Evolutionary conservation across 2,888 invertebrate species (phyloP).

Genomic region (Salticus scenicus): DNA sequence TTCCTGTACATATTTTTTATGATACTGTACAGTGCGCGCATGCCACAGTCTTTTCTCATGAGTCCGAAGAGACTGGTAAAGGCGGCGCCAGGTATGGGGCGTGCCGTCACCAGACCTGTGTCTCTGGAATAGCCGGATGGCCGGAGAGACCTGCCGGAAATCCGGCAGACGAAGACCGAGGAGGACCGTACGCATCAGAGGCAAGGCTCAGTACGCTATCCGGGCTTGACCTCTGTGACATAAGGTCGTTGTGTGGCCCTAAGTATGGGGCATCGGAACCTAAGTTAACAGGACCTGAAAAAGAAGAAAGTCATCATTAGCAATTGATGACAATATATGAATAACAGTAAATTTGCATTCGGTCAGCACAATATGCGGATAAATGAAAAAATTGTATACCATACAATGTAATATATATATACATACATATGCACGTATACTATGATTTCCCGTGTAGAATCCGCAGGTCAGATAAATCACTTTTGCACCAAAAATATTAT

Average conservation of each 20-base stretch:
- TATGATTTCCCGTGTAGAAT: too few relatives aligned
- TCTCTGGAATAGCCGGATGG: conserved; percentile 61
- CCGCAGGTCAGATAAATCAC: too few relatives aligned
- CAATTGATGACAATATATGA: too few relatives aligned
- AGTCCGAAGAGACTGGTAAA: conserved; percentile 44
- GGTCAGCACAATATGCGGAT: too few relatives aligned
- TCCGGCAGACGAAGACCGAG: conserved; percentile 57
- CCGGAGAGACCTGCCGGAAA: conserved; percentile 38
- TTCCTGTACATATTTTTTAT: neutral
- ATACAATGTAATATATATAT: too few relatives aligned
- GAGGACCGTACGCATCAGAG: conserved; percentile 68
- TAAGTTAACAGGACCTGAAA: conserved; percentile 64
- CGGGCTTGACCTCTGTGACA: conserved; percentile 70
- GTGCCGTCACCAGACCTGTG: conserved; percentile 70
- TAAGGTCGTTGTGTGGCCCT: conserved; percentile 56
- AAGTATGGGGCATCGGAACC: conserved; percentile 70
- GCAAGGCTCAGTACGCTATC: conserved; percentile 69
- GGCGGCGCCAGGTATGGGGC: conserved; percentile 54
- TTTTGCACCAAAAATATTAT: too few relatives aligned
- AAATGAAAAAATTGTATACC: too few relatives aligned
- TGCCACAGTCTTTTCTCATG: neutral
- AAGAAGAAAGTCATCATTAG: neutral
- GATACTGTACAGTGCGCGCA: neutral
- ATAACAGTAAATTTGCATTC: too few relatives aligned
- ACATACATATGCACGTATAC: too few relatives aligned